Percentiles rank a stretch among this genome's conserved stretches.
These are phyloP conservation scores for Alfaro cultratus DNA, from an alignment of 2,797 vertebrate genomes.

Conservation along the genomic window DNA sequence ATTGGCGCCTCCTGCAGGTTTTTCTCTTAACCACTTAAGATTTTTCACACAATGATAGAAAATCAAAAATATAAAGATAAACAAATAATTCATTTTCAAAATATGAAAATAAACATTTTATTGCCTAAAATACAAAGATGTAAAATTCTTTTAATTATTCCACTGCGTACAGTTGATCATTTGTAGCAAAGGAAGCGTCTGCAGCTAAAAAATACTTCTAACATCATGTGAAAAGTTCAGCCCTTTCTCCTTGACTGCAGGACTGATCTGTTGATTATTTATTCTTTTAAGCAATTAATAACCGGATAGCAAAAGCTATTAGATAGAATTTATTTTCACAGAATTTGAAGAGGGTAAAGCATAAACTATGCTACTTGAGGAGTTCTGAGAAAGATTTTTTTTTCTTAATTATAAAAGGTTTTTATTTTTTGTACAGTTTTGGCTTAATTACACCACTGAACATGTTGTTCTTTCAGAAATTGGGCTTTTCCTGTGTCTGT, in stretches of 20 bases:
- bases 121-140: background rate
- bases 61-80: no score
- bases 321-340: background rate
- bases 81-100: background rate
- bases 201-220: background rate
- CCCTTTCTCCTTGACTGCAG: no score
- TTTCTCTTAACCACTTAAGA: background rate
- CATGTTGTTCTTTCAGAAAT: background rate
- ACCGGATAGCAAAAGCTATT: background rate
- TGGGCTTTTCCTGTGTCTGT: background rate
- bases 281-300: background rate
- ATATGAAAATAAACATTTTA: background rate
- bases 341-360: background rate
- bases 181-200: background rate
- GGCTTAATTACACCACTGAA: background rate
- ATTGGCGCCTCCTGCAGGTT: background rate
- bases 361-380: background rate
- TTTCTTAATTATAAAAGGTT: no score
- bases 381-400: no score
- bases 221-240: no score
- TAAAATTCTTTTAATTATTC: background rate
- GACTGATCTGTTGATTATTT: background rate
- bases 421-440: no score
- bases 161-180: background rate
- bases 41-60: background rate